phyloP scores from a whole-genome alignment of 92 coral and sea anemone species.

The Ricordea florida region DNA sequence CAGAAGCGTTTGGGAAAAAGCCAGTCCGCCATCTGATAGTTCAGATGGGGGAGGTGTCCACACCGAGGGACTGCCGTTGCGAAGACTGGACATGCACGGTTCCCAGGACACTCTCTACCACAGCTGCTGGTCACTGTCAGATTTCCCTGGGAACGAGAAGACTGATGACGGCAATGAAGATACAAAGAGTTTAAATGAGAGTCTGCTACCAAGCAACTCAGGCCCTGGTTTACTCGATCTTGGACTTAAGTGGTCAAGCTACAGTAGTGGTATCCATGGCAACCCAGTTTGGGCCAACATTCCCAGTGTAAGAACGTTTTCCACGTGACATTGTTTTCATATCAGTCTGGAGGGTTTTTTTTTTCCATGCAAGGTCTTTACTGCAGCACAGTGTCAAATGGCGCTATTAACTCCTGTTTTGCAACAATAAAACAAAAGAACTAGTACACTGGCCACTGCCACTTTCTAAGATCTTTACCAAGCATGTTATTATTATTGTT shows the following conservation, averaged over 20 bases:
- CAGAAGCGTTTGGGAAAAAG: constrained; percentile 97
- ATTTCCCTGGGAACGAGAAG: constrained; percentile 54
- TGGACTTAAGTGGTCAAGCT: constrained; percentile 84
- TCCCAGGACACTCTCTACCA: constrained; percentile 97
- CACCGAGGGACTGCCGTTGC: constrained; percentile 33
- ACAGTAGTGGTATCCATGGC: constrained; percentile 30
- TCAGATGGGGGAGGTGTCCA: neutral
- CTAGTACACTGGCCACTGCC: no score
- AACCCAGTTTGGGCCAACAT: constrained; percentile 78
- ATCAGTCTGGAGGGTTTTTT: neutral
- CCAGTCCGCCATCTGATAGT: constrained; percentile 36
- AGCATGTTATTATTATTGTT: no score
- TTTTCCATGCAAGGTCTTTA: no score
- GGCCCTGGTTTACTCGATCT: constrained; percentile 72
- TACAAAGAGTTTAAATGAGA: constrained; percentile 76
- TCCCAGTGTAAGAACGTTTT: constrained; percentile 64
- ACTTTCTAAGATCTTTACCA: no score
- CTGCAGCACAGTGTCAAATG: no score
- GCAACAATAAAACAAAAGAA: no score
- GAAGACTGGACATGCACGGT: constrained; percentile 66
- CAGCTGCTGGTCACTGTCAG: constrained; percentile 97
- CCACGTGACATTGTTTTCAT: no score
- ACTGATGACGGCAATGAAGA: constrained; percentile 67
- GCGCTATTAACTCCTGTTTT: no score
- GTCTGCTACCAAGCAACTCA: constrained; percentile 71